Evolutionary conservation across 1,140 invertebrate species (phyloP).

Genomic region (Conus ventricosus): DNA sequence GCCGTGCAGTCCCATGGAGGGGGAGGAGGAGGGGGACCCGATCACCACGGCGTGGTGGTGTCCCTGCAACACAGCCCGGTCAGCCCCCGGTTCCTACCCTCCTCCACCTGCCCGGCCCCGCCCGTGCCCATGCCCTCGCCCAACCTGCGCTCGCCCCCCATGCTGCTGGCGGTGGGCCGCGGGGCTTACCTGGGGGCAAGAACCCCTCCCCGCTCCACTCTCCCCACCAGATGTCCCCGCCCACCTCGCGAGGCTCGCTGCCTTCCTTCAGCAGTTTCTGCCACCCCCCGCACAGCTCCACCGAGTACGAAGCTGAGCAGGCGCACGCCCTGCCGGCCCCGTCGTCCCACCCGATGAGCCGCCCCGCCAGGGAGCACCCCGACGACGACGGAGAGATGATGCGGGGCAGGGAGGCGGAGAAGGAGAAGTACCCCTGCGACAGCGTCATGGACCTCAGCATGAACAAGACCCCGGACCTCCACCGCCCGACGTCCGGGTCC

Average conservation of each 20-base stretch:
- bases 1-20: slow-evolving; percentile 36
- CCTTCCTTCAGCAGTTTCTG: slow-evolving; percentile 49
- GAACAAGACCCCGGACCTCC: slow-evolving; percentile 60
- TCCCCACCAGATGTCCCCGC: slow-evolving; percentile 29
- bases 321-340: neutral
- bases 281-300: slow-evolving; percentile 28
- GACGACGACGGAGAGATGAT: neutral
- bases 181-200: neutral
- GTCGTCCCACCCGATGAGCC: neutral
- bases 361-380: neutral
- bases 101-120: slow-evolving; percentile 25
- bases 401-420: slow-evolving; percentile 14
- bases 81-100: neutral
- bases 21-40: slow-evolving; percentile 5
- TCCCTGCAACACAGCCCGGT: slow-evolving; percentile 10
- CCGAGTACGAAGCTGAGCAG: neutral
- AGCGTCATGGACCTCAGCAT: slow-evolving; percentile 69
- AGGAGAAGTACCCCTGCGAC: slow-evolving; percentile 52
- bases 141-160: slow-evolving; percentile 25
- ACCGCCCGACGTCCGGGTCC: slow-evolving; percentile 42
- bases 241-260: slow-evolving; percentile 2
- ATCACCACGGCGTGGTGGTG: neutral
- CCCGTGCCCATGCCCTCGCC: slow-evolving; percentile 10
- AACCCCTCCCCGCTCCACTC: neutral
- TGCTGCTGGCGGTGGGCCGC: slow-evolving; percentile 7